These are phyloP conservation scores for Pangasius mekongensis DNA, from an alignment of 2,797 vertebrate species.

Conservation along the genomic window DNA sequence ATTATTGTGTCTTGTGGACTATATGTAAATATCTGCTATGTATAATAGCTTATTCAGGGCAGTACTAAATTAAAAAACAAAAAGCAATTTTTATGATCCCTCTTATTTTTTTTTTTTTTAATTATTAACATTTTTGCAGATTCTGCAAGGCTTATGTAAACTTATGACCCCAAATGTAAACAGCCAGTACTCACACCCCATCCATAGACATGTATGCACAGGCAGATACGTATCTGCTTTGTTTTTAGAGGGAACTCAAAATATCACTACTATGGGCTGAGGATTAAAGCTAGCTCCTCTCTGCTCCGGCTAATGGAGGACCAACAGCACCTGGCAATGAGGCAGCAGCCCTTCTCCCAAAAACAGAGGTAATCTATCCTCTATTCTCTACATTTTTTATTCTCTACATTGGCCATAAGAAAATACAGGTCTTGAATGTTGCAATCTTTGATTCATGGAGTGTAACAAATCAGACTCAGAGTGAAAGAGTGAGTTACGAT, in stretches of 20 bases:
- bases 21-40: too few relatives aligned
- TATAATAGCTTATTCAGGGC: too few relatives aligned
- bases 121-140: too few relatives aligned
- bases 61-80: too few relatives aligned
- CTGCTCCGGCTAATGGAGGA: slow-evolving; percentile 91
- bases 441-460: background rate
- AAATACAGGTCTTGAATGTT: background rate
- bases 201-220: background rate
- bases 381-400: background rate
- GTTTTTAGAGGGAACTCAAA: slow-evolving; percentile 90
- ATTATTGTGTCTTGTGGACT: too few relatives aligned
- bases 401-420: background rate
- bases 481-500: background rate
- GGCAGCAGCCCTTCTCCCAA: slow-evolving; percentile 93
- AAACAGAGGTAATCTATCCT: slow-evolving; percentile 84
- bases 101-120: too few relatives aligned
- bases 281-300: slow-evolving; percentile 91
- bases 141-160: too few relatives aligned
- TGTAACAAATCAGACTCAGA: background rate
- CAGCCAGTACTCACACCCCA: background rate
- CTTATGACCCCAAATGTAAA: background rate
- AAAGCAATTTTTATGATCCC: too few relatives aligned
- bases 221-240: background rate
- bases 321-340: slow-evolving; percentile 94
- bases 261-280: slow-evolving; percentile 94